phyloP scores from a whole-genome alignment of 2,888 invertebrate genomes.

The Lomographa bimaculata region DNA sequence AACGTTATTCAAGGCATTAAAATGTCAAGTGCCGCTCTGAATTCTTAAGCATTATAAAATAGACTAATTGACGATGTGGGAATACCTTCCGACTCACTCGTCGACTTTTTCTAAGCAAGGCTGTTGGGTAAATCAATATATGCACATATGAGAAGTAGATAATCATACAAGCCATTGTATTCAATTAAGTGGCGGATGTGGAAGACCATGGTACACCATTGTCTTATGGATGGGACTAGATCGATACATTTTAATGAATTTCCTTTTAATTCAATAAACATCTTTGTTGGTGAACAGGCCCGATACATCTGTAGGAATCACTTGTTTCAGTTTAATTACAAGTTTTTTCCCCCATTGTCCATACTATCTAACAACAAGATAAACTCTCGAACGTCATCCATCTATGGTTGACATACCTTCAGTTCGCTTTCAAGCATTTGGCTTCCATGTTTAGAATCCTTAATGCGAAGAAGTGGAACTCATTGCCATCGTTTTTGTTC shows the following conservation, averaged over 20 bases:
- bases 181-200: constrained; percentile 49
- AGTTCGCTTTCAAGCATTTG: too few species aligned
- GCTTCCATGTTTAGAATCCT: too few species aligned
- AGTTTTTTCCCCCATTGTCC: too few species aligned
- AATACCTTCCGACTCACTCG: constrained; percentile 9
- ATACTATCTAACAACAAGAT: too few species aligned
- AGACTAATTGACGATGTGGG: constrained; percentile 13
- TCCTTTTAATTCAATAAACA: constrained; percentile 35
- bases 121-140: constrained; percentile 22
- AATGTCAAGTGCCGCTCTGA: constrained; percentile 22
- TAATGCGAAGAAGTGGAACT: too few species aligned
- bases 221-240: constrained; percentile 11
- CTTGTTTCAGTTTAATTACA: neutral
- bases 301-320: too few species aligned
- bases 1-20: too few species aligned
- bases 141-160: constrained; percentile 21
- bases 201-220: constrained; percentile 37
- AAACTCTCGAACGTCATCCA: too few species aligned
- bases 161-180: constrained; percentile 46
- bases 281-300: neutral
- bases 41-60: constrained; percentile 25
- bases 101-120: constrained; percentile 17
- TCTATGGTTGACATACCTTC: too few species aligned
- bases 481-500: too few species aligned
- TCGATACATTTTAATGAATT: constrained; percentile 43